Evolutionary conservation across 2,113 vertebrate genomes (phyloP).

Genomic region (Empidonax alnorum): DNA sequence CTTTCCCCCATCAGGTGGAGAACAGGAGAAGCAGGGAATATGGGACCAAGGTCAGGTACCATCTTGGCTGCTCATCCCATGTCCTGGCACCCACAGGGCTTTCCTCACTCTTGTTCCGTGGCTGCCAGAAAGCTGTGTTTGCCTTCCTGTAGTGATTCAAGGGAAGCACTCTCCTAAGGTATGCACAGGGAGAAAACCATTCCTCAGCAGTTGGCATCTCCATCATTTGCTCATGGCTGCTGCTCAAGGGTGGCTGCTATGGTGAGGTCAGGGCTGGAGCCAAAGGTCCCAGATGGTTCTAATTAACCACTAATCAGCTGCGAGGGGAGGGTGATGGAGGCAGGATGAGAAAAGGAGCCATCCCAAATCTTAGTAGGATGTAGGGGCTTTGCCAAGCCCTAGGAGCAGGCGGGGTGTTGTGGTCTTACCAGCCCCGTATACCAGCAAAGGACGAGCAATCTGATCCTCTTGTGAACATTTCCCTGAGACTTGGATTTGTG

Average conservation of each 20-base stretch:
- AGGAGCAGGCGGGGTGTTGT: background rate
- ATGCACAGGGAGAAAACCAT: background rate
- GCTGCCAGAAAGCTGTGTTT: background rate
- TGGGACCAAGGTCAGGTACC: background rate
- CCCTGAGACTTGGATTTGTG: accelerated
- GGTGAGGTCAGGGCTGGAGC: background rate
- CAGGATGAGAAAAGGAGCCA: background rate
- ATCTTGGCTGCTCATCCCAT: background rate
- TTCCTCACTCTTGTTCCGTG: accelerated
- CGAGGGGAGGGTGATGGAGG: accelerated
- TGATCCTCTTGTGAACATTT: background rate
- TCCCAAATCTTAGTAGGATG: background rate
- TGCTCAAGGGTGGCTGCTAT: background rate
- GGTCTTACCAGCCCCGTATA: background rate
- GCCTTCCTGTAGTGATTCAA: background rate
- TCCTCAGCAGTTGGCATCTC: background rate
- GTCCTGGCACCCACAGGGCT: background rate
- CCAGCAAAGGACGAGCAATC: background rate
- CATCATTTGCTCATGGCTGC: background rate
- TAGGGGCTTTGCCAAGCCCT: background rate
- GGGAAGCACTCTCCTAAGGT: background rate
- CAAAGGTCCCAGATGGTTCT: background rate
- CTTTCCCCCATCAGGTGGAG: background rate
- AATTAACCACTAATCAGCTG: background rate
- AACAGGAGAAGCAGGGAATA: background rate